A percentile compares a stretch with the other conserved stretches of the same genome.
phyloP scores from a whole-genome alignment of 2,797 vertebrate species.

The Brachyalestes nurse region DNA sequence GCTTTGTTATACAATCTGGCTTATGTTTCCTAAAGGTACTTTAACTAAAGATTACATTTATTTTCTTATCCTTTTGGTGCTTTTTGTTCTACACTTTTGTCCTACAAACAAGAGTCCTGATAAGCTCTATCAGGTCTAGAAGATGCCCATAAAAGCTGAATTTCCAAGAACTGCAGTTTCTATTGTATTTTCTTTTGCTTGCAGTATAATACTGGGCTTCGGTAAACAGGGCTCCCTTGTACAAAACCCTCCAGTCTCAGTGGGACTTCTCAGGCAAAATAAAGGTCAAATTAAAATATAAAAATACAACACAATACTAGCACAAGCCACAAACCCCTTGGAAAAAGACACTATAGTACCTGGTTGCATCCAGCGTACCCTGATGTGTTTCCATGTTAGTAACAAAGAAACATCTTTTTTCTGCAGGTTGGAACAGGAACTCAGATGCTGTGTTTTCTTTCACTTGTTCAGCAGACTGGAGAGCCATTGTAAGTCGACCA shows the following conservation, averaged over 20 bases:
- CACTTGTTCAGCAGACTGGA: not conserved
- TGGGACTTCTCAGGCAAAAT: constrained; percentile 24
- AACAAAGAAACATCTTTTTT: not conserved
- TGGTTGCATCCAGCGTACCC: not conserved
- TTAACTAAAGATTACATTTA: not conserved
- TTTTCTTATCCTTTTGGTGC: not conserved
- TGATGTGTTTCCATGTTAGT: not conserved
- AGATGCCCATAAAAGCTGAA: not conserved
- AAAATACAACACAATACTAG: not conserved
- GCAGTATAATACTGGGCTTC: not conserved
- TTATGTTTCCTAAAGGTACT: no score
- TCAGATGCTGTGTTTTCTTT: not conserved
- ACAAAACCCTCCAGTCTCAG: constrained; percentile 3
- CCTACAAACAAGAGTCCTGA: not conserved
- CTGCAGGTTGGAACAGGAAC: not conserved
- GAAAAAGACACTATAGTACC: not conserved
- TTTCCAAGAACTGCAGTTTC: not conserved
- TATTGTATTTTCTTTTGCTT: not conserved
- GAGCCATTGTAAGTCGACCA: not conserved
- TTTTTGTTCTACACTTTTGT: not conserved
- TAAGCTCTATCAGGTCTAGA: not conserved
- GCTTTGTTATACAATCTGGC: no score
- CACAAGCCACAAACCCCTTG: constrained; percentile 14
- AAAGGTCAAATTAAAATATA: constrained; percentile 41
- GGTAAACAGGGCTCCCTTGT: constrained; percentile 16